These are phyloP conservation scores for Micrastur ruficollis DNA, from an alignment of 2,797 vertebrate species.

Conservation along the genomic window DNA sequence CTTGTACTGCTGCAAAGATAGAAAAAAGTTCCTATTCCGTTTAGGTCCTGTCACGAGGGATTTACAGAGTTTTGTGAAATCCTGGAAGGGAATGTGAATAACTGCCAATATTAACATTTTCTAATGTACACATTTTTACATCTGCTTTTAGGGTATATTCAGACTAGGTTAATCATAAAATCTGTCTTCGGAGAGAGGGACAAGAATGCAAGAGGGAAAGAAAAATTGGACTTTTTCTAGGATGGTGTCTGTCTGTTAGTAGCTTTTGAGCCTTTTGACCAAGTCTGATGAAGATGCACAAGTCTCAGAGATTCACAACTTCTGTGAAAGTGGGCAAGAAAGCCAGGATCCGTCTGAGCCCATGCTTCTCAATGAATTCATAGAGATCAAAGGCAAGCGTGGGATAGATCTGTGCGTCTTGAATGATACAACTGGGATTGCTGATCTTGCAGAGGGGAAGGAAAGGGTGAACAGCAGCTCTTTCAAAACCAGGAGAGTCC, in stretches of 20 bases:
- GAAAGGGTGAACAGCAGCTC: neutral
- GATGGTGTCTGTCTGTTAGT: neutral
- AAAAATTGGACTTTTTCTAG: neutral
- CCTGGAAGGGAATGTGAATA: conserved; percentile 39
- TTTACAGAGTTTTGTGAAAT: conserved; percentile 34
- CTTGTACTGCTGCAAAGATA: conserved; percentile 7
- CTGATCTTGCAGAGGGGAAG: neutral
- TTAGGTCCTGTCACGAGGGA: neutral
- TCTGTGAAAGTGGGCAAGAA: neutral
- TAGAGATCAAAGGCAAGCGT: neutral
- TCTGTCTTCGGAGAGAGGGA: neutral
- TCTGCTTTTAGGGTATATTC: conserved; percentile 41
- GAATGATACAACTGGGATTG: neutral
- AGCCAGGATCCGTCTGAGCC: neutral
- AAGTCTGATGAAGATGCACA: neutral
- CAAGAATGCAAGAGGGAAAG: neutral
- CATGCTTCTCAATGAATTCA: neutral
- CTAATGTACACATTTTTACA: conserved; percentile 22
- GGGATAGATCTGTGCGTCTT: neutral
- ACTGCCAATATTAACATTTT: conserved; percentile 49
- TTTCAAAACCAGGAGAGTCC: neutral
- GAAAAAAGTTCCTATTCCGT: conserved; percentile 8
- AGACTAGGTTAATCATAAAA: neutral
- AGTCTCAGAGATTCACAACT: neutral
- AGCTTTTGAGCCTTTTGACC: neutral